Evolutionary conservation across 2,797 vertebrate genomes (phyloP).

Genomic region (Hemibagrus guttatus): DNA sequence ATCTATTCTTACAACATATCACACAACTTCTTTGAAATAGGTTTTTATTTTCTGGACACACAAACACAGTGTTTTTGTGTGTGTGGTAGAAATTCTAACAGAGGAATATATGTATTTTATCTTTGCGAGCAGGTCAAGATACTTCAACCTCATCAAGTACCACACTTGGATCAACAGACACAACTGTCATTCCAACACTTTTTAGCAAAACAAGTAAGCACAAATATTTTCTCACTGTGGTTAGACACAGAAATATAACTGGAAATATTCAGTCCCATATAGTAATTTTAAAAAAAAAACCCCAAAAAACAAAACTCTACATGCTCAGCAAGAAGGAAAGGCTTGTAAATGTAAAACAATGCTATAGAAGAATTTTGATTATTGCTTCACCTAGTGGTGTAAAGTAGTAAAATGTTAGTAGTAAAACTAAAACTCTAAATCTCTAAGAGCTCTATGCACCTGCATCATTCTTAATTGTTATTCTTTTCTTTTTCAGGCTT

Average conservation of each 20-base stretch:
- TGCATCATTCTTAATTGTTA: background rate
- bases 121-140: constrained; percentile 5
- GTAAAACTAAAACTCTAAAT: no score
- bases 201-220: constrained; percentile 60
- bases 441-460: background rate
- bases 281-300: no score
- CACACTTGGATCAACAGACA: constrained; percentile 25
- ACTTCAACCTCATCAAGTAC: constrained; percentile 34
- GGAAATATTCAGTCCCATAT: background rate
- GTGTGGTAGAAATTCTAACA: background rate
- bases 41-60: background rate
- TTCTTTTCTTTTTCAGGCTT: constrained; percentile 31
- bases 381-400: constrained; percentile 31
- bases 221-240: background rate
- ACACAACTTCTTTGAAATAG: constrained; percentile 38
- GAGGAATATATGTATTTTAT: background rate
- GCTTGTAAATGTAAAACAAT: background rate
- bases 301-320: background rate
- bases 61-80: background rate
- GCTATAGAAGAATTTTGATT: background rate
- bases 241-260: background rate
- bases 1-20: constrained; percentile 45
- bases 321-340: background rate
- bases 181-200: constrained; percentile 32
- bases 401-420: background rate